These are phyloP conservation scores for Lamellibrachia satsuma DNA, from an alignment of 2,888 invertebrate species.

Conservation along the genomic window DNA sequence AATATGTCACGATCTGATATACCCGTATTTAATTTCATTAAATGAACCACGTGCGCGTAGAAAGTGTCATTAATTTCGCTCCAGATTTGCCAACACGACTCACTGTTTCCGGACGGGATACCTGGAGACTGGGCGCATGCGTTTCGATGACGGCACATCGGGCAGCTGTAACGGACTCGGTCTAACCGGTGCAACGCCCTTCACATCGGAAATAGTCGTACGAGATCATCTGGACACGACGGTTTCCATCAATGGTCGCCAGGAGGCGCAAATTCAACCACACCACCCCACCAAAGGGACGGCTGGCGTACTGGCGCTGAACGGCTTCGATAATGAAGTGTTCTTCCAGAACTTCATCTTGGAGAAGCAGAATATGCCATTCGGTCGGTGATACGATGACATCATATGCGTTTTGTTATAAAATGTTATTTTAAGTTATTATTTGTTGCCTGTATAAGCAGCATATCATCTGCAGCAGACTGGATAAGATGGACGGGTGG, in stretches of 20 bases:
- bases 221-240: background rate
- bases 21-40: background rate
- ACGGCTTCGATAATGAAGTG: background rate
- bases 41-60: background rate
- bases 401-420: no score
- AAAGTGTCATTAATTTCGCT: background rate
- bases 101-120: background rate
- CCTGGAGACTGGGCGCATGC: background rate
- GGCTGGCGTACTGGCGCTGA: background rate
- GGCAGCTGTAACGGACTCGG: background rate
- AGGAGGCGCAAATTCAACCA: background rate
- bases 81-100: background rate
- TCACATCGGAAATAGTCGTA: background rate
- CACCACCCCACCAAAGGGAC: background rate
- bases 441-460: no score
- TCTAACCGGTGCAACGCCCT: background rate
- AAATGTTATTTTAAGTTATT: no score
- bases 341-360: background rate
- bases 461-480: no score
- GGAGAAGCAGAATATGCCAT: background rate
- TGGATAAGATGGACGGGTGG: no score
- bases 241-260: conserved; percentile 4
- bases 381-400: background rate
- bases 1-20: background rate
- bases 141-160: background rate